Percentiles rank a stretch among this genome's conserved stretches.
Evolutionary conservation across 2,888 invertebrate genomes (phyloP).

Genomic region (Pachymerium ferrugineum): DNA sequence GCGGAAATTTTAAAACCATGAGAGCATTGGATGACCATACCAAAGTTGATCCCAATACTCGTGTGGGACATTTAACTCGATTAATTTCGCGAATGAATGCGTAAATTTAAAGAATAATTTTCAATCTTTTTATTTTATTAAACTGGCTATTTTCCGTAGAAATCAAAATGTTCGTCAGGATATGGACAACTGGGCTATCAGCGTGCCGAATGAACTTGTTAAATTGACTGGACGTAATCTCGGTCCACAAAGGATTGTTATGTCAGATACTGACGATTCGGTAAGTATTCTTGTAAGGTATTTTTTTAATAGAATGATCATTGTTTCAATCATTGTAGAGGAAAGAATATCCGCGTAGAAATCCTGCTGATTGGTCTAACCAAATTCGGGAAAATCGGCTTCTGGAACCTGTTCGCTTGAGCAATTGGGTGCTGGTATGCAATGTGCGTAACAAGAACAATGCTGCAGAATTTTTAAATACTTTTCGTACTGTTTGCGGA

Average conservation of each 20-base stretch:
- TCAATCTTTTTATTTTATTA: background rate
- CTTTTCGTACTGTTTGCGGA: conserved; percentile 44
- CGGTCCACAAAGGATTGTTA: conserved; percentile 52
- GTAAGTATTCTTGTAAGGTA: no score
- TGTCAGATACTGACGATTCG: background rate
- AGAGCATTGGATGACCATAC: conserved; percentile 66
- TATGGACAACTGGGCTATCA: conserved; percentile 64
- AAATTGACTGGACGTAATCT: conserved; percentile 62
- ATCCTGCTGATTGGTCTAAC: conserved; percentile 70
- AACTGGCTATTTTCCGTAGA: background rate
- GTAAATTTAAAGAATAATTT: conserved; percentile 3
- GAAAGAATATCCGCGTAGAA: conserved; percentile 46
- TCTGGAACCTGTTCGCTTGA: conserved; percentile 40
- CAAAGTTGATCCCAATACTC: conserved; percentile 61
- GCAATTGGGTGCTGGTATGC: conserved; percentile 45
- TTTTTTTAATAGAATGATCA: background rate
- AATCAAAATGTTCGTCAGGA: conserved; percentile 52
- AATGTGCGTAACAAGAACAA: conserved; percentile 39
- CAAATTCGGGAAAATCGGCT: conserved; percentile 55
- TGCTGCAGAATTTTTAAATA: conserved; percentile 43
- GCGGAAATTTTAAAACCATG: conserved; percentile 61
- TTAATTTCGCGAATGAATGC: conserved; percentile 55
- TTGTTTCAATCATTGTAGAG: no score
- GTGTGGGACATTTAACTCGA: conserved; percentile 60
- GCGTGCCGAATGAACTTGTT: conserved; percentile 59